phyloP scores from a whole-genome alignment of 1,140 invertebrate species.

The Papilio helenus region DNA sequence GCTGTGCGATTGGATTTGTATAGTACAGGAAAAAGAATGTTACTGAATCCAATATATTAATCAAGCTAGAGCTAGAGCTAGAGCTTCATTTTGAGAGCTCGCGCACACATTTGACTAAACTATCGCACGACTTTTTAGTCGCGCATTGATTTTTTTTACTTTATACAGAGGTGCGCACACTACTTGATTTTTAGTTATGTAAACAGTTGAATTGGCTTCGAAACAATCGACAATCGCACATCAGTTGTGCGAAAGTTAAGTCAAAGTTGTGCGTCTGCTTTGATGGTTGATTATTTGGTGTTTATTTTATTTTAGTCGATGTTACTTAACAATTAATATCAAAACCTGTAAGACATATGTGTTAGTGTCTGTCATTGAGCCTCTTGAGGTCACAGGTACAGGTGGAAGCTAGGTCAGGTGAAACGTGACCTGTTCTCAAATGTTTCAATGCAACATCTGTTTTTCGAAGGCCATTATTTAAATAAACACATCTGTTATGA shows the following conservation, averaged over 20 bases:
- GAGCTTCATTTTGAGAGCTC: too few species aligned
- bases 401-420: constrained; percentile 9
- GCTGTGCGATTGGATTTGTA: neutral
- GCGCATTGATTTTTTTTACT: too few species aligned
- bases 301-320: neutral
- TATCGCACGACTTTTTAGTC: too few species aligned
- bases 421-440: constrained; percentile 10
- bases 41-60: neutral
- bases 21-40: neutral
- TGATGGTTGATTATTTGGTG: neutral
- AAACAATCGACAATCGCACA: too few species aligned
- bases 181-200: too few species aligned
- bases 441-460: neutral
- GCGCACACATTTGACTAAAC: too few species aligned
- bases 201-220: too few species aligned
- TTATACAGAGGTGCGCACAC: too few species aligned
- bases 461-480: neutral
- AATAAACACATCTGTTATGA: neutral
- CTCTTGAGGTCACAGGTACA: neutral
- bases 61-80: too few species aligned
- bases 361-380: neutral
- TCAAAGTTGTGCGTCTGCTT: too few species aligned
- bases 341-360: constrained; percentile 6
- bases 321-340: neutral
- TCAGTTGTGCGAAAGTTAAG: too few species aligned